These are phyloP conservation scores for Temnothorax nylanderi DNA, from an alignment of 1,140 invertebrate genomes.

Conservation along the genomic window DNA sequence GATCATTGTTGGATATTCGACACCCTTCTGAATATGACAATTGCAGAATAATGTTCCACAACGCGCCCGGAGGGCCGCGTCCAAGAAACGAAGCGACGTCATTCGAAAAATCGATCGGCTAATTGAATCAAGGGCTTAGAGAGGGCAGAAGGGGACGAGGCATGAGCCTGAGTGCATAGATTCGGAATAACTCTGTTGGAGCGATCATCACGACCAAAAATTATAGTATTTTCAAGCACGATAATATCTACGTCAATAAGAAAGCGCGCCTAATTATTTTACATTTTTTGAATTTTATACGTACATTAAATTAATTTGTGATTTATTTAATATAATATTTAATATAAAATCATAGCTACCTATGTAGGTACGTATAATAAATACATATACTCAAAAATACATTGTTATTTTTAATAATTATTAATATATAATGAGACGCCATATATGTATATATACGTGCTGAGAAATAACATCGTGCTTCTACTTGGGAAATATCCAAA, in stretches of 20 bases:
- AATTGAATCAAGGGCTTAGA: slow-evolving; percentile 47
- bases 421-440: neutral
- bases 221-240: neutral
- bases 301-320: neutral
- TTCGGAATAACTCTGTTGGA: neutral
- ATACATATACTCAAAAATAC: neutral
- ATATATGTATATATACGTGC: too few relatives aligned
- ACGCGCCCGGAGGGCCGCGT: slow-evolving; percentile 9
- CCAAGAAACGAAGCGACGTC: slow-evolving; percentile 51
- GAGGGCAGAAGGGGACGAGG: neutral
- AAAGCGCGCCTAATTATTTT: neutral
- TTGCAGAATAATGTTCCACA: slow-evolving; percentile 46
- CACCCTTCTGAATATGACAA: slow-evolving; percentile 43
- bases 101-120: slow-evolving; percentile 29
- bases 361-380: neutral
- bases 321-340: neutral
- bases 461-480: neutral
- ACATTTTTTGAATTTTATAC: neutral
- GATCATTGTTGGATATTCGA: slow-evolving; percentile 52
- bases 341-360: too few relatives aligned
- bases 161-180: neutral
- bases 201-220: too few relatives aligned
- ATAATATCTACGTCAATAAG: neutral
- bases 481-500: neutral
- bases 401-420: slow-evolving; percentile 7